phyloP scores from a whole-genome alignment of 64 coral and sea anemone genomes.

The Actinia tenebrosa region DNA sequence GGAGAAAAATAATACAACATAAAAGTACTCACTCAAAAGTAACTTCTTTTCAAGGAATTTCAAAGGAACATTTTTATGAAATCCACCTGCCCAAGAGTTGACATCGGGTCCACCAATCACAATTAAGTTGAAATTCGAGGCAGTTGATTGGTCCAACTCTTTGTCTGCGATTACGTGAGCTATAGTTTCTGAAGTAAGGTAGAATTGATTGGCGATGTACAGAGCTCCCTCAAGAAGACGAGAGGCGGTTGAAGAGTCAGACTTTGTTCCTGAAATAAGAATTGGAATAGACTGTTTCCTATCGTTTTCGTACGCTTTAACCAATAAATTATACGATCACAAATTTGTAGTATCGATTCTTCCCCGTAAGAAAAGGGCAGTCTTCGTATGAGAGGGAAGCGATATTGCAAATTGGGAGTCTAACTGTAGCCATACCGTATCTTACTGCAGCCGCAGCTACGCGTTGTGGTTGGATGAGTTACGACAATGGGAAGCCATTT shows the following conservation, averaged over 20 bases:
- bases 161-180: slow-evolving; percentile 61
- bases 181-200: slow-evolving; percentile 74
- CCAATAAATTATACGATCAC: no score
- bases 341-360: no score
- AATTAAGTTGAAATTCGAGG: slow-evolving; percentile 79
- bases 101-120: slow-evolving; percentile 67
- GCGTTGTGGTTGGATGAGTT: neutral
- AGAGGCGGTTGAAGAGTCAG: slow-evolving; percentile 5
- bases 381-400: no score
- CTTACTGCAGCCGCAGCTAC: no score
- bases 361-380: no score
- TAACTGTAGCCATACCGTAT: no score
- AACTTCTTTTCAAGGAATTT: slow-evolving; percentile 36
- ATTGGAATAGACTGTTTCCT: neutral
- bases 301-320: no score
- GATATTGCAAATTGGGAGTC: no score
- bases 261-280: neutral
- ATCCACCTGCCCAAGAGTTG: slow-evolving; percentile 57
- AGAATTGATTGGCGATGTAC: slow-evolving; percentile 88
- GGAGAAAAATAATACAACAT: neutral
- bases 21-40: neutral
- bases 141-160: slow-evolving; percentile 59
- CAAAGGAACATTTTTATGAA: slow-evolving; percentile 47
- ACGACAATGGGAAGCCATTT: no score
- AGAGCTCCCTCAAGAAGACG: slow-evolving; percentile 58